Evolutionary conservation across 2,888 invertebrate genomes (phyloP).

Genomic region (Sarcophaga caerulescens): DNA sequence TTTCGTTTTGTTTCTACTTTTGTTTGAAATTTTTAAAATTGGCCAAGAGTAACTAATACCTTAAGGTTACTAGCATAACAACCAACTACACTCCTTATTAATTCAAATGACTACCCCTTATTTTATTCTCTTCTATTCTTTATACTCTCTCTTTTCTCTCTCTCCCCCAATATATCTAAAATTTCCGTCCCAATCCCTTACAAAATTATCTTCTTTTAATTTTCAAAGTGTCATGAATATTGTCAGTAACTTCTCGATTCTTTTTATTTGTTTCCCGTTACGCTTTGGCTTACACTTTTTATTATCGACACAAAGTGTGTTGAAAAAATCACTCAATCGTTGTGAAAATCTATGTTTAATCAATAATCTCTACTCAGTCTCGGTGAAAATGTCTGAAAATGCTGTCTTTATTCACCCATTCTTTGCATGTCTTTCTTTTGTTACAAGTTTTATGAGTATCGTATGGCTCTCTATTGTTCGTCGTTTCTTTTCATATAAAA

Average conservation of each 20-base stretch:
- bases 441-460: neutral
- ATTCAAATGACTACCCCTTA: conserved; percentile 26
- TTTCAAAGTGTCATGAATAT: conserved; percentile 56
- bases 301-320: conserved; percentile 28
- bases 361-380: conserved; percentile 44
- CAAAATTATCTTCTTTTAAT: no score
- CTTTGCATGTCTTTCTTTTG: neutral
- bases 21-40: neutral
- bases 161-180: neutral
- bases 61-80: neutral
- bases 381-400: conserved; percentile 26
- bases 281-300: conserved; percentile 40
- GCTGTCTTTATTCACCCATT: neutral
- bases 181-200: conserved; percentile 34
- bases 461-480: neutral
- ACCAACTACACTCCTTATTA: neutral
- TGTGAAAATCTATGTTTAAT: conserved; percentile 59
- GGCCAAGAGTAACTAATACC: neutral
- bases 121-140: conserved; percentile 19
- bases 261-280: conserved; percentile 24
- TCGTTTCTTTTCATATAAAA: neutral
- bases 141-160: neutral
- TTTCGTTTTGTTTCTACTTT: neutral
- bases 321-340: conserved; percentile 58
- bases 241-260: conserved; percentile 41